Evolutionary conservation across 2,797 vertebrate species (phyloP), one percentile per base, ranked within the genome.

Genomic region (Sebastes oblongus): DNA sequence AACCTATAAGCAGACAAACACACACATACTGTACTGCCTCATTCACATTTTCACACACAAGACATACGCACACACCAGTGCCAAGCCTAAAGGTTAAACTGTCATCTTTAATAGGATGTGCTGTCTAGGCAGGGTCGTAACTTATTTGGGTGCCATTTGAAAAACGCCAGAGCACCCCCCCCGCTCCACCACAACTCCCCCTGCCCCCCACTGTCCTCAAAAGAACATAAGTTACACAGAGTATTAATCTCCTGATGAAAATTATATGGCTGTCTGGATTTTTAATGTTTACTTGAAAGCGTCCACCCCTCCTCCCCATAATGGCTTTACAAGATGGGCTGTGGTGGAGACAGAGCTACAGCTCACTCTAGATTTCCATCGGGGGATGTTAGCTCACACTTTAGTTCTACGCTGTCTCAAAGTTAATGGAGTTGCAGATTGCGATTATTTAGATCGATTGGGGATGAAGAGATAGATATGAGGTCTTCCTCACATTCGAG

Each of bases 221-320:
- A 25, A 94, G 88, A 93, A 93, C 88, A 84, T 81, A 90, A 91
- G 85, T 92, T 93, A 91, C 87, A 78, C 83, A 83, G 76, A 89
- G 85, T 87, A 94, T 92, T 92, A 92, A 94, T 94, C 93, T 92
- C 91, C 89, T 92, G 92, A 92, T 91, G 93, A 94, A 92, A 93
- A 94, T 93, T 55, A 91, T 90, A 91, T 81, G 78, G 84, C 89
- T 90, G 87, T 90, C 86, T 88, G 87, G 86, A 84, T 92, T 92
- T 94, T 93, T 91, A 84, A 90, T 94, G 89, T 94, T 94, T 93
- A 91, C 92, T 88, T 85, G 89, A 90, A 88, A 92, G 81, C 69
- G 55, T 77, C 71, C 73, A 20, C 78, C 67, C 83, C 80, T 65
- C 80, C 83, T 42, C 85, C 83, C 58, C 52, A 6, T 92, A 92